Conservation (phyloP, 2,888 invertebrate species). For the Lomographa bimaculata region DNA sequence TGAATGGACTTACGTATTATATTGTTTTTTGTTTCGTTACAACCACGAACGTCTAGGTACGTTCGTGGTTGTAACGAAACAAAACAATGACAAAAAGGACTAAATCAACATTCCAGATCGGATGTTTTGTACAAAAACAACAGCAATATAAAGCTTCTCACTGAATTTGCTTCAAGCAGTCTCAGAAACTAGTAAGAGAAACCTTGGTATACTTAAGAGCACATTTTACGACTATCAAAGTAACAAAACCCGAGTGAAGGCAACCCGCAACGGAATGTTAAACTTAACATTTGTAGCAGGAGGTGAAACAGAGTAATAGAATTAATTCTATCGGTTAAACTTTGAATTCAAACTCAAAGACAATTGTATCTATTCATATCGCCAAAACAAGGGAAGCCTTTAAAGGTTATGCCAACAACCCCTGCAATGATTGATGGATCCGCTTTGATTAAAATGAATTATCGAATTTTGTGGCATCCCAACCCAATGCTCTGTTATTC, state of each 20-base stretch:
- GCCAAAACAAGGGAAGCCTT: slow-evolving; percentile 64
- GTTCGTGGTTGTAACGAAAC: too few relatives aligned
- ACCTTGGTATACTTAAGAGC: slow-evolving; percentile 38
- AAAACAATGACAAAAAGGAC: too few relatives aligned
- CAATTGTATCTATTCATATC: slow-evolving; percentile 69
- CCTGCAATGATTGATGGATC: slow-evolving; percentile 58
- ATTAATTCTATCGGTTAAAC: slow-evolving; percentile 78
- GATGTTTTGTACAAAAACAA: slow-evolving; percentile 13
- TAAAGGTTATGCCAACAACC: slow-evolving; percentile 61
- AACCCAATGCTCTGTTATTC: not conserved
- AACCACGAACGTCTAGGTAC: not conserved
- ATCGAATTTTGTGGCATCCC: slow-evolving; percentile 5
- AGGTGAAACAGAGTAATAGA: slow-evolving; percentile 73
- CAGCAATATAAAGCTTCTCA: slow-evolving; percentile 24
- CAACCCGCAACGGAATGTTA: slow-evolving; percentile 57
- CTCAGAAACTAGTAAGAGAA: slow-evolving; percentile 38
- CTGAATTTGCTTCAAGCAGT: slow-evolving; percentile 30
- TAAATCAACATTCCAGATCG: too few relatives aligned
- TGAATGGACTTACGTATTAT: not conserved
- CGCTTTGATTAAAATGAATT: slow-evolving; percentile 36
- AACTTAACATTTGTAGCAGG: slow-evolving; percentile 70
- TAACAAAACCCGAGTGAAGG: slow-evolving; percentile 51
- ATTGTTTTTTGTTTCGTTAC: not conserved
- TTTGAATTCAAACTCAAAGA: slow-evolving; percentile 71
- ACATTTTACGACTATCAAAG: slow-evolving; percentile 44